Evolutionary conservation across 2,113 vertebrate genomes (phyloP).

Genomic region (Nicator chloris): DNA sequence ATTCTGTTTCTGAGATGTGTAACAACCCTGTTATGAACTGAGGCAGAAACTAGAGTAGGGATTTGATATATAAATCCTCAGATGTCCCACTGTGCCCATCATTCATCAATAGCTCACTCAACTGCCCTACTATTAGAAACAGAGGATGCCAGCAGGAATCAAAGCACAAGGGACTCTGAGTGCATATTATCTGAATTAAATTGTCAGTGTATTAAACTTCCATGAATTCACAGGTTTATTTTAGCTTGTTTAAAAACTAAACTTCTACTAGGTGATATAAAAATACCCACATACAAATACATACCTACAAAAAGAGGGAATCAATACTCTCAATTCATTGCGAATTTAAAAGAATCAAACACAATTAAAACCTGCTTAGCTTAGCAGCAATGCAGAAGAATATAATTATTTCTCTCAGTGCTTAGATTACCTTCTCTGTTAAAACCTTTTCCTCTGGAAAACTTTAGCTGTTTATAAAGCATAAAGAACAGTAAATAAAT

Average conservation of each 20-base stretch:
- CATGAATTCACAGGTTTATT: background rate
- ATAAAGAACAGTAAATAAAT: constrained; percentile 51
- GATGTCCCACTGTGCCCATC: background rate
- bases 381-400: constrained; percentile 12
- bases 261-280: background rate
- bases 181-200: constrained; percentile 36
- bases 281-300: background rate
- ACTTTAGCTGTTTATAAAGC: constrained; percentile 25
- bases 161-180: background rate
- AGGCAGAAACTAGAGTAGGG: background rate
- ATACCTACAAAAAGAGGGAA: constrained; percentile 5
- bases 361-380: constrained; percentile 53
- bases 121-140: background rate
- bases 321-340: constrained; percentile 16
- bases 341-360: constrained; percentile 41
- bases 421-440: constrained; percentile 40
- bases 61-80: background rate
- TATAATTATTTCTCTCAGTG: constrained; percentile 34
- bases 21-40: background rate
- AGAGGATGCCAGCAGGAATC: background rate
- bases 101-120: constrained; percentile 20
- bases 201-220: constrained; percentile 5
- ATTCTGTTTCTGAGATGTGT: background rate
- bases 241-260: constrained; percentile 17
- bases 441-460: constrained; percentile 56